phyloP scores from a whole-genome alignment of 2,113 vertebrate genomes.

The Xiphophorus couchianus region DNA sequence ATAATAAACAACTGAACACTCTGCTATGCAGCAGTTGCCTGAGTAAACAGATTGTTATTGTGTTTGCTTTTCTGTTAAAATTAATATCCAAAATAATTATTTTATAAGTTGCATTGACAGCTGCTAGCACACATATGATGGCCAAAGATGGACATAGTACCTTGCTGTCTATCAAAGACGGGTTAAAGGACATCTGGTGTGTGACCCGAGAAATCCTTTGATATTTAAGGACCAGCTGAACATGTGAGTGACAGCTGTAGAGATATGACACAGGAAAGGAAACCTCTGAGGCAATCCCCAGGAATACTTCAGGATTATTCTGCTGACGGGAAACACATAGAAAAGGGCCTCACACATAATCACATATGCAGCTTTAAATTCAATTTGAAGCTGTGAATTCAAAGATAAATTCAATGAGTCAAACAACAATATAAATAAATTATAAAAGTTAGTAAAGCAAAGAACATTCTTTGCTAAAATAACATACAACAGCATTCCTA shows the following conservation, averaged over 20 bases:
- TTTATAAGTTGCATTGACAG: no score
- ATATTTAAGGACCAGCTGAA: slow-evolving; percentile 24
- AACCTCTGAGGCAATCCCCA: slow-evolving; percentile 27
- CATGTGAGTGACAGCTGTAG: slow-evolving; percentile 26
- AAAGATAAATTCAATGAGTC: not conserved
- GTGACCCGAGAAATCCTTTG: slow-evolving; percentile 29
- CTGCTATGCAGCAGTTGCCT: slow-evolving; percentile 1
- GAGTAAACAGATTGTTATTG: slow-evolving; percentile 17
- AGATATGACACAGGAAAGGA: slow-evolving; percentile 12
- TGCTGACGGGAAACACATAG: not conserved
- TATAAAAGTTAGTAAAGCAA: not conserved
- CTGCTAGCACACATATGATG: slow-evolving; percentile 4
- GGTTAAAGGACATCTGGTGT: slow-evolving; percentile 2
- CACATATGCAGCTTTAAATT: not conserved
- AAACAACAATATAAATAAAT: not conserved
- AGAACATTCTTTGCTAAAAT: no score
- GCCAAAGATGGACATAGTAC: slow-evolving; percentile 37
- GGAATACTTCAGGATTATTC: slow-evolving; percentile 18
- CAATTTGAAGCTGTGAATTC: not conserved
- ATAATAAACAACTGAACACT: slow-evolving; percentile 36
- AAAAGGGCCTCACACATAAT: not conserved
- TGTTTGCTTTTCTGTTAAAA: slow-evolving; percentile 18
- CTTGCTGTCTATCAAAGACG: slow-evolving; percentile 30
- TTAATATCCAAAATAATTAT: slow-evolving; percentile 11
- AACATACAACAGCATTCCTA: not conserved